A percentile compares a stretch with the other conserved stretches of the same genome.
Conservation (phyloP, 92 coral and sea anemone species). For the Diadumene lineata region DNA sequence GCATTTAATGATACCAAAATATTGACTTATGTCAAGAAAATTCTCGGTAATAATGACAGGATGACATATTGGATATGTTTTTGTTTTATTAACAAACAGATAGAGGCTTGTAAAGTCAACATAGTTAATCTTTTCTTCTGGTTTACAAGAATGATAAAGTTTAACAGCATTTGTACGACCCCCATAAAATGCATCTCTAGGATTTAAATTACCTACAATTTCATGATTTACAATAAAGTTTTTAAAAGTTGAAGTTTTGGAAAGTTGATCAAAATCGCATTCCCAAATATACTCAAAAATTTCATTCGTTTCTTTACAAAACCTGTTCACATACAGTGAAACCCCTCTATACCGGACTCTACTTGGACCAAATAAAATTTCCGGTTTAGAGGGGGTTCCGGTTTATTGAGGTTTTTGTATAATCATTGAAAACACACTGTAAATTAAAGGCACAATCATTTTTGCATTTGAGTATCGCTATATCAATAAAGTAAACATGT, state of each 20-base stretch:
- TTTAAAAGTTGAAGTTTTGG: slow-evolving; percentile 21
- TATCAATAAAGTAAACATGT: too few relatives aligned
- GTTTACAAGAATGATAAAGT: slow-evolving; percentile 7
- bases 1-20: slow-evolving; percentile 31
- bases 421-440: too few relatives aligned
- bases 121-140: slow-evolving; percentile 33
- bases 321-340: too few relatives aligned
- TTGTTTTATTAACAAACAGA: slow-evolving; percentile 19
- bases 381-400: too few relatives aligned
- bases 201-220: slow-evolving; percentile 21
- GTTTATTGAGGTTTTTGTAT: too few relatives aligned
- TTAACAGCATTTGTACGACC: too few relatives aligned
- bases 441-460: too few relatives aligned
- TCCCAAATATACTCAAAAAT: slow-evolving; percentile 46
- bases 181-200: too few relatives aligned
- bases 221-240: slow-evolving; percentile 27
- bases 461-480: too few relatives aligned
- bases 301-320: slow-evolving; percentile 36
- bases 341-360: too few relatives aligned
- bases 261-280: slow-evolving; percentile 36
- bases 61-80: slow-evolving; percentile 36
- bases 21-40: slow-evolving; percentile 12
- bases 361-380: too few relatives aligned
- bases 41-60: slow-evolving; percentile 27
- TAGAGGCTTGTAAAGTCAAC: too few relatives aligned